Evolutionary conservation across 2,888 invertebrate genomes (phyloP), one percentile per base, ranked within the genome.

Genomic region (Brachypalpus laphriformis): DNA sequence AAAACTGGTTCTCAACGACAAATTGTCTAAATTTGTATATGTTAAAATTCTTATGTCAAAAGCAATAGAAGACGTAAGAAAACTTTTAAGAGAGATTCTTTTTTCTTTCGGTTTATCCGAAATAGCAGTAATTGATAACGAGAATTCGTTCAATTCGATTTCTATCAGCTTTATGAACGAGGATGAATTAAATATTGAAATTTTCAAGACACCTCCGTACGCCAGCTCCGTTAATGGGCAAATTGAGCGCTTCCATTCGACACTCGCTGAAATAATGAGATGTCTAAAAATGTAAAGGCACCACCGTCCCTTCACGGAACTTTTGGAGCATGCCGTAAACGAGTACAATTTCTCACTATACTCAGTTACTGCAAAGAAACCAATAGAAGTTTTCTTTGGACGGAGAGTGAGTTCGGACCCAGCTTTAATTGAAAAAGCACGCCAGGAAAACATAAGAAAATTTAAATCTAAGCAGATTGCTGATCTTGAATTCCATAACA

Each of bases 401-500:
- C 40, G 80, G n/a, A 25, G 8, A 7, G 80, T 75, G 2, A 71
- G 47, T 14, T 47, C 77, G n/a, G 63, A 57, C 8, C 72, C 80
- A 0, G 63, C 61, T 14, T 18, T 74, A 11, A 57, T 82, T 9
- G 87, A 86, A 65, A 59, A 70, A 28, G 37, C 37, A 16, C 47
- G 78, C 9, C 0, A 49, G n/a, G 25, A 47, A 28, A 82, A 76
- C 28, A 87, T 86, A 8, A 47, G 78, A 40, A 85, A 59, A 42
- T 25, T 85, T 25, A 74, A 74, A 34, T 9, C 34, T n/a, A 87
- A 85, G 59, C 78, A 78, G 31, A 8, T 45, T 18, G 61, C 51
- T 22, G 82, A 86, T 9, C 3, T 87, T 1, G 57, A 70, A 51
- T 31, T 47, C 20, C 87, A 82, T 40, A 86, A 87, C 40, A 81